Evolutionary conservation across 2,797 vertebrate species (phyloP).

Genomic region (Okamejei kenojei): DNA sequence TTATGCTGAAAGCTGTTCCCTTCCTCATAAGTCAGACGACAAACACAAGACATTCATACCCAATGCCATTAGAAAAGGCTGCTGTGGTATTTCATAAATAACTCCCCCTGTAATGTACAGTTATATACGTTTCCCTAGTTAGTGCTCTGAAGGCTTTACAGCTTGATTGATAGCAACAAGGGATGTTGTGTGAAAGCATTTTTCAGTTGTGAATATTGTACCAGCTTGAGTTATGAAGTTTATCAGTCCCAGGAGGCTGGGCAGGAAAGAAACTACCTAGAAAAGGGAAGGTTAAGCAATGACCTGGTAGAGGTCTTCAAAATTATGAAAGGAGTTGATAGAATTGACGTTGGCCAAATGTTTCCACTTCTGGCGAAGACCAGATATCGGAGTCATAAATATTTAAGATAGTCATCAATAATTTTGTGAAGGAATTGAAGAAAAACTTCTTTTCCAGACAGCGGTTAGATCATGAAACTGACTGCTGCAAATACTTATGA

Average conservation of each 20-base stretch:
- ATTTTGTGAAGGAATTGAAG: background rate
- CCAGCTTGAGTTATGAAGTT: conserved; percentile 1
- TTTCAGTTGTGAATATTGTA: conserved; percentile 2
- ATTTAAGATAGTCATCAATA: background rate
- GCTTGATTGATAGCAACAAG: conserved; percentile 24
- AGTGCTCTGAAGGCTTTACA: background rate
- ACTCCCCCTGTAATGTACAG: background rate
- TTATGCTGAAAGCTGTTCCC: conserved; percentile 26
- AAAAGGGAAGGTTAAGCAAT: background rate
- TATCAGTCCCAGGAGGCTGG: background rate
- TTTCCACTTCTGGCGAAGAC: background rate
- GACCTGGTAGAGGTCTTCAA: background rate
- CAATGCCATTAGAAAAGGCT: background rate
- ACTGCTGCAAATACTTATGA: no score
- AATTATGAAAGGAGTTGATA: background rate
- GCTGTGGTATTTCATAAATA: conserved; percentile 16
- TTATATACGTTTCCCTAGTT: background rate
- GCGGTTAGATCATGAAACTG: background rate
- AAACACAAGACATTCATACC: background rate
- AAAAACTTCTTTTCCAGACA: background rate
- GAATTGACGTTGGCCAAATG: background rate
- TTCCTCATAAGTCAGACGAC: background rate
- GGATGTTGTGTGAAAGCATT: conserved; percentile 1
- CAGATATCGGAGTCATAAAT: background rate
- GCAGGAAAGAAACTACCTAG: background rate